Conservation (phyloP, 2,113 vertebrate genomes). For the Solea senegalensis region DNA sequence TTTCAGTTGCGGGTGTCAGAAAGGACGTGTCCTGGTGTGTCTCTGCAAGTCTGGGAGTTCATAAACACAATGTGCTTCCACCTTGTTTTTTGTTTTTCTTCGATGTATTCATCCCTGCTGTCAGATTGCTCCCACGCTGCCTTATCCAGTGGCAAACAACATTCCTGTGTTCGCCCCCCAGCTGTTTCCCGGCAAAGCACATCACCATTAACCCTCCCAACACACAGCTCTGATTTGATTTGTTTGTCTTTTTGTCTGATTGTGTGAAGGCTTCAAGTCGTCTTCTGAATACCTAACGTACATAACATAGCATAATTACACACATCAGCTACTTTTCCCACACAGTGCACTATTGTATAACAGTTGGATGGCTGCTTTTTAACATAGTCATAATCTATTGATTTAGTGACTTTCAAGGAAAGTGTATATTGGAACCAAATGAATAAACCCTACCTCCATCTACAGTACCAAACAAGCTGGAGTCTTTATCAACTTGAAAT, state of each 20-base stretch:
- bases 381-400: too few species aligned
- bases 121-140: slow-evolving; percentile 61
- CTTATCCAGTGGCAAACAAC: slow-evolving; percentile 69
- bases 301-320: too few species aligned
- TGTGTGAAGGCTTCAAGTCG: not conserved
- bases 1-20: slow-evolving; percentile 25
- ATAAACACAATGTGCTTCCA: slow-evolving; percentile 46
- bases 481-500: too few species aligned
- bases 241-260: not conserved
- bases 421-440: too few species aligned
- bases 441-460: too few species aligned
- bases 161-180: slow-evolving; percentile 67
- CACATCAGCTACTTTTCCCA: too few species aligned
- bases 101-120: slow-evolving; percentile 44
- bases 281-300: not conserved
- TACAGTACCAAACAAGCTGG: too few species aligned
- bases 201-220: slow-evolving; percentile 48
- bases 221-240: not conserved
- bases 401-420: too few species aligned
- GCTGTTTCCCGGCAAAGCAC: slow-evolving; percentile 26
- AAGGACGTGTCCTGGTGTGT: slow-evolving; percentile 66
- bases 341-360: too few species aligned
- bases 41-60: slow-evolving; percentile 49
- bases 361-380: not conserved
- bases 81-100: slow-evolving; percentile 39